Evolutionary conservation across 2,113 vertebrate genomes (phyloP), one percentile per base, ranked within the genome.

Genomic region (Neolamprologus cancellatus): DNA sequence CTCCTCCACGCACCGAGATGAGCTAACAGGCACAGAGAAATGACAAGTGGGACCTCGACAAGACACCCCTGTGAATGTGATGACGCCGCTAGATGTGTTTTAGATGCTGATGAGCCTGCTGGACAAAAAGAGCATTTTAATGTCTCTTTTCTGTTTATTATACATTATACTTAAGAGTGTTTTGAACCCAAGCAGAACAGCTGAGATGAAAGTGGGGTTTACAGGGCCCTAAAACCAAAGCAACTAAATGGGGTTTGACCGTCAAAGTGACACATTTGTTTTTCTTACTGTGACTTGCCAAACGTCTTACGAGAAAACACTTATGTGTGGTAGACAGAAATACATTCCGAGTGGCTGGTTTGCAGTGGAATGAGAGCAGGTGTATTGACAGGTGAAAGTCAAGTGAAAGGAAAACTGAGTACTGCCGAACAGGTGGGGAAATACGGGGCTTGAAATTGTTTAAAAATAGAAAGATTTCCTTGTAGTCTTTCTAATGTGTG

Each of bases 11-110:
- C 82, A 52, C 64, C 2, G 3, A 46, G 57, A 92, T 10, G 46
- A 87, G 78, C 54, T 82, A 8, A 20, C 39, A 69, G 54, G 84
- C 17, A 18, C 74, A 64, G 71, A 78, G 80, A 93, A 85, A 94
- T 84, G 66, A 85, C 83, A 85, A 81, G 80, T 20, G 71, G 25
- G 61, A 13, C 57, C 48, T 81, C 4, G 13, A 48, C 13, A 12
- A 83, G 85, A 81, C 81, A 87, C 78, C 53, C 87, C 78, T n/a
- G 13, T 74, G 59, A 79, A 85, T 84, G 79, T 84, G 57, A 84
- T 71, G 84, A 83, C 79, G 78, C 78, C n/a, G 44, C 84, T 82
- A 61, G 78, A 81, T 92, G 91, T 76, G 74, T 85, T 36, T 78
- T 64, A 85, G 85, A 83, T 85, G 81, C 79, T 54, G 50, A 90